Evolutionary conservation across 1,140 invertebrate genomes (phyloP).

Genomic region (Eueides isabella): DNA sequence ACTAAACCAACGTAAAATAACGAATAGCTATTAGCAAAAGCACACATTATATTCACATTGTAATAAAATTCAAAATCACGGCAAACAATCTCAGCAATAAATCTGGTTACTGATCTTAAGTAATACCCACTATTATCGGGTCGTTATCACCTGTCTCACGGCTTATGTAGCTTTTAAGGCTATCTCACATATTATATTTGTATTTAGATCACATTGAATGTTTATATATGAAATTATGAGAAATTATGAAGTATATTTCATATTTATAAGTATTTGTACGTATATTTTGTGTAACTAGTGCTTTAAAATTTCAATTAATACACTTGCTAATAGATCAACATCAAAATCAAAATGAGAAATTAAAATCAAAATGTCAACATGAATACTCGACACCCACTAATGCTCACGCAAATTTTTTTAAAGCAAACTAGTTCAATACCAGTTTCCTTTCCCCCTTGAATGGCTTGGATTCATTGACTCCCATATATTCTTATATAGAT

Average conservation of each 20-base stretch:
- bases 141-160: constrained; percentile 9
- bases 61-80: constrained; percentile 1
- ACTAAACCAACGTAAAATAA: neutral
- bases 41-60: neutral
- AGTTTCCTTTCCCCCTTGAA: constrained; percentile 5
- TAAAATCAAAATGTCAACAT: neutral
- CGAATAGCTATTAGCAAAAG: neutral
- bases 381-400: neutral
- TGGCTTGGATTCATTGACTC: constrained; percentile 6
- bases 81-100: neutral
- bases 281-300: too few relatives aligned
- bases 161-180: neutral
- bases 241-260: too few relatives aligned
- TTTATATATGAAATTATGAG: too few relatives aligned
- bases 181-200: neutral
- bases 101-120: constrained; percentile 6
- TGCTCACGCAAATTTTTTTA: neutral
- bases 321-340: too few relatives aligned
- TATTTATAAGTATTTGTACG: too few relatives aligned
- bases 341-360: neutral
- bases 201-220: neutral
- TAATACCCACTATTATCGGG: neutral
- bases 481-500: constrained; percentile 12
- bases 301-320: too few relatives aligned
- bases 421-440: neutral